phyloP scores from a whole-genome alignment of 2,888 invertebrate species.

The Malthinus seriepunctatus region DNA sequence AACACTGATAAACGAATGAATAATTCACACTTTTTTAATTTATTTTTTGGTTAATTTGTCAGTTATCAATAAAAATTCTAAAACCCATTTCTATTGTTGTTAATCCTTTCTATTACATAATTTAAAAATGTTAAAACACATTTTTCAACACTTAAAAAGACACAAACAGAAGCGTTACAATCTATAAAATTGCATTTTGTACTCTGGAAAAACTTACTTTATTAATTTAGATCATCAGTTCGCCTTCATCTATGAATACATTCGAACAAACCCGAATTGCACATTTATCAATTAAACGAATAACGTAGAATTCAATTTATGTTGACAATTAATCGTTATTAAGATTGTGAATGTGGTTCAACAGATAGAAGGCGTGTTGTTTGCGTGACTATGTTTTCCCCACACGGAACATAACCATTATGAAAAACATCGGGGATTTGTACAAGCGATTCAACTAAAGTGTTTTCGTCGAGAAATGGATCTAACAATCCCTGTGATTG shows the following conservation, averaged over 20 bases:
- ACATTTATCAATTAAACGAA: constrained; percentile 21
- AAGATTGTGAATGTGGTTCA: constrained; percentile 34
- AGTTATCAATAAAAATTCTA: too few species aligned
- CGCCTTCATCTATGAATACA: constrained; percentile 13
- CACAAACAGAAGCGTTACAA: neutral
- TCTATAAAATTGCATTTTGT: constrained; percentile 19
- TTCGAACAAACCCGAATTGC: constrained; percentile 11
- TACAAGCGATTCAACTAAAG: constrained; percentile 54
- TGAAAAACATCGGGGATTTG: constrained; percentile 58
- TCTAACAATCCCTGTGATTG: constrained; percentile 63
- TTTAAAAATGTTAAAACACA: constrained; percentile 6
- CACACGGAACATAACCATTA: constrained; percentile 54
- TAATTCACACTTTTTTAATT: too few species aligned
- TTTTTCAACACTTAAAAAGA: constrained; percentile 1
- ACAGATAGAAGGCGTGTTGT: constrained; percentile 33
- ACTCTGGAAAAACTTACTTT: constrained; percentile 14
- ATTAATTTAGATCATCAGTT: constrained; percentile 6
- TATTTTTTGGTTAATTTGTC: too few species aligned
- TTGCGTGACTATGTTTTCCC: constrained; percentile 44
- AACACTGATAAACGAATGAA: too few species aligned
- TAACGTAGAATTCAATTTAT: constrained; percentile 20
- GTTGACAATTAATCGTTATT: constrained; percentile 14
- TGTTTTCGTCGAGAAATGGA: constrained; percentile 66
- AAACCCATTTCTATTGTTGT: too few species aligned
- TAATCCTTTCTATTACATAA: neutral